Evolutionary conservation across 2,888 invertebrate genomes (phyloP), one percentile per base, ranked within the genome.

Genomic region (Cyclophora albipunctata): DNA sequence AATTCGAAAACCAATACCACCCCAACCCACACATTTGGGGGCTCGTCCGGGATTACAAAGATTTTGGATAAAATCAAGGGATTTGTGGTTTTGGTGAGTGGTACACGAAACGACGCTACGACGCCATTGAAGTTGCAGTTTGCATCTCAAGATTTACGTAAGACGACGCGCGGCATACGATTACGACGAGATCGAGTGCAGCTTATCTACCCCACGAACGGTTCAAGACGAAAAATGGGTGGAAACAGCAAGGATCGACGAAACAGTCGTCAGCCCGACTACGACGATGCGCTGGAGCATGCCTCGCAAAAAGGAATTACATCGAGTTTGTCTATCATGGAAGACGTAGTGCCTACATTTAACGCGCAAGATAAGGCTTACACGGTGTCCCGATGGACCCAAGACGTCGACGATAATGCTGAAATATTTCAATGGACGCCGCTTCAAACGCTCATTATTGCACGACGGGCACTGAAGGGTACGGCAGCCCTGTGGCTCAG

Each of bases 361-460:
- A 7, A 41, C 41, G 41, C n/a, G 6, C 41, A 7, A 7, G 41
- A 41, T 6, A 41, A 41, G 41, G 37, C 45, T 3, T 45, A 45
- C 20, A 7, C 45, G n/a, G 45, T 45, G n/a, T 37, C 34, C 4
- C 45, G 51, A 20, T 64, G 64, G 59, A 40, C 49, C 0, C 53
- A 58, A 20, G 60, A 62, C 34, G 41, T 60, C 0, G 66, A 62
- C 1, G 62, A 66, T 5, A 62, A 64, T 40, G 20, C 20, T 20
- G 20, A 20, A 20, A 20, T 20, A 20, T 20, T 20, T 45, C 34
- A 45, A 0, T 62, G 56, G 56, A 20, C 41, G 41, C 41, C 41
- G 41, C 4, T 41, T 7, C 41, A 41, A 7, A 7, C 6, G 6
- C 41, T 41, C 7, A 7, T 41, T 3, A 7, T 41, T 4, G 41